Percentiles rank a stretch among this genome's conserved stretches.
Conservation (phyloP, 1,140 invertebrate genomes). For the Drosophila arizonae region DNA sequence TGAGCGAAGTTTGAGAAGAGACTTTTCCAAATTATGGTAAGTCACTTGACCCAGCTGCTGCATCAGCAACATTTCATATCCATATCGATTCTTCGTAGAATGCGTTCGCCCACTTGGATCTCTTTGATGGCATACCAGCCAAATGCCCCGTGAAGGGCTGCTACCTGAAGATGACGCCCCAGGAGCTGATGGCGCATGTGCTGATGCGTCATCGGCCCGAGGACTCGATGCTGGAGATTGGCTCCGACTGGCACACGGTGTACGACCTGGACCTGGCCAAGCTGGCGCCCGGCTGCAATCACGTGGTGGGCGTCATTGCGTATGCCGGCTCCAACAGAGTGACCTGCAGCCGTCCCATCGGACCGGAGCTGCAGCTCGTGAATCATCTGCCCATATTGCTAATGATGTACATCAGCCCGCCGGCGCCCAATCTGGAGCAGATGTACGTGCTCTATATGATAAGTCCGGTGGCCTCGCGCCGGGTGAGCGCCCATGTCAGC, state of each 20-base stretch:
- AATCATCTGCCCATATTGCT: slow-evolving; percentile 51
- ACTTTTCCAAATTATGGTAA: slow-evolving; percentile 12
- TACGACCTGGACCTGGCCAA: slow-evolving; percentile 39
- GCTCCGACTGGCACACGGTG: slow-evolving; percentile 34
- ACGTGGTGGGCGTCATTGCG: slow-evolving; percentile 46
- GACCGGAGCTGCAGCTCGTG: slow-evolving; percentile 43
- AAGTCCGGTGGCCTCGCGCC: slow-evolving; percentile 32
- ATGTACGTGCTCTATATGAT: slow-evolving; percentile 47
- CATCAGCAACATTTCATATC: not conserved
- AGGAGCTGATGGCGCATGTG: slow-evolving; percentile 47
- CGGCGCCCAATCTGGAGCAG: slow-evolving; percentile 20
- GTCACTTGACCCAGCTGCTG: not conserved
- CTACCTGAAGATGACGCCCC: slow-evolving; percentile 13
- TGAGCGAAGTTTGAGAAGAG: not conserved
- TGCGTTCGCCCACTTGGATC: slow-evolving; percentile 26
- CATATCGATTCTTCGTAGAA: slow-evolving; percentile 6
- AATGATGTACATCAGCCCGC: slow-evolving; percentile 43
- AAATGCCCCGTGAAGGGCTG: slow-evolving; percentile 40
- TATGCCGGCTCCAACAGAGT: slow-evolving; percentile 35
- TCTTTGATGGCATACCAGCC: slow-evolving; percentile 32
- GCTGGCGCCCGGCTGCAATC: slow-evolving; percentile 35
- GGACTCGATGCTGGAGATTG: slow-evolving; percentile 46
- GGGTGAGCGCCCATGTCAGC: slow-evolving; percentile 38
- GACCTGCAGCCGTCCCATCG: slow-evolving; percentile 36
- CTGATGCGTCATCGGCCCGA: slow-evolving; percentile 49